phyloP scores from a whole-genome alignment of 1,140 invertebrate genomes.

The Belonocnema kinseyi region DNA sequence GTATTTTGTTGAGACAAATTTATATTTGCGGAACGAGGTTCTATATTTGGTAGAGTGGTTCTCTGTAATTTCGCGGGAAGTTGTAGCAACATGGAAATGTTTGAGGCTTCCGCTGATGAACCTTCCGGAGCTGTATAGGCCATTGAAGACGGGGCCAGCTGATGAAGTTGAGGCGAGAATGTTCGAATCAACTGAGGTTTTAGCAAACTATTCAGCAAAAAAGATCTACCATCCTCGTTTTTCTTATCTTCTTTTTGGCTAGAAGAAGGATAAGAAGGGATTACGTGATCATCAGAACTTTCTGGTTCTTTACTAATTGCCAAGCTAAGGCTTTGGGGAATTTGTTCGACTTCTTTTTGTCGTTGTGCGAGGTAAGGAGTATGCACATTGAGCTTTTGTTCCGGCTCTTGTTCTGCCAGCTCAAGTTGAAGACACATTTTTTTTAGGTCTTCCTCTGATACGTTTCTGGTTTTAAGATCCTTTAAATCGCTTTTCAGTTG shows the following conservation, averaged over 20 bases:
- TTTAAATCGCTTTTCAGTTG: slow-evolving; percentile 81
- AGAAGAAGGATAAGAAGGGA: slow-evolving; percentile 17
- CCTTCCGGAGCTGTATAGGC: slow-evolving; percentile 72
- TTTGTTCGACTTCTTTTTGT: slow-evolving; percentile 65
- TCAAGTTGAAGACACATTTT: slow-evolving; percentile 85
- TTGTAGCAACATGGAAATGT: slow-evolving; percentile 81
- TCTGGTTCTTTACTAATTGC: slow-evolving; percentile 50
- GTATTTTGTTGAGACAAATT: slow-evolving; percentile 8
- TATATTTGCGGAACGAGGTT: neutral
- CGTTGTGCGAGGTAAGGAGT: slow-evolving; percentile 83
- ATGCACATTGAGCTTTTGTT: slow-evolving; percentile 80
- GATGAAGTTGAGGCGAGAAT: slow-evolving; percentile 70
- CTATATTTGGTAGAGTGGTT: slow-evolving; percentile 57
- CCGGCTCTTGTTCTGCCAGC: slow-evolving; percentile 81
- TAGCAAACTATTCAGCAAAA: slow-evolving; percentile 87
- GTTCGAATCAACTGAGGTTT: slow-evolving; percentile 72
- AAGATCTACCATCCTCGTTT: slow-evolving; percentile 76
- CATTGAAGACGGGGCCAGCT: slow-evolving; percentile 69
- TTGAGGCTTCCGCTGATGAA: slow-evolving; percentile 80
- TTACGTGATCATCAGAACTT: slow-evolving; percentile 53
- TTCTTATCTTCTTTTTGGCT: slow-evolving; percentile 66
- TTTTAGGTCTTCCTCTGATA: slow-evolving; percentile 82
- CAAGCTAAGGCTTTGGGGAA: slow-evolving; percentile 43
- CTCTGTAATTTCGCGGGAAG: slow-evolving; percentile 65
- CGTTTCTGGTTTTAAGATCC: slow-evolving; percentile 74